Conservation (phyloP, 2,797 vertebrate genomes). For the Oreochromis grahami region DNA sequence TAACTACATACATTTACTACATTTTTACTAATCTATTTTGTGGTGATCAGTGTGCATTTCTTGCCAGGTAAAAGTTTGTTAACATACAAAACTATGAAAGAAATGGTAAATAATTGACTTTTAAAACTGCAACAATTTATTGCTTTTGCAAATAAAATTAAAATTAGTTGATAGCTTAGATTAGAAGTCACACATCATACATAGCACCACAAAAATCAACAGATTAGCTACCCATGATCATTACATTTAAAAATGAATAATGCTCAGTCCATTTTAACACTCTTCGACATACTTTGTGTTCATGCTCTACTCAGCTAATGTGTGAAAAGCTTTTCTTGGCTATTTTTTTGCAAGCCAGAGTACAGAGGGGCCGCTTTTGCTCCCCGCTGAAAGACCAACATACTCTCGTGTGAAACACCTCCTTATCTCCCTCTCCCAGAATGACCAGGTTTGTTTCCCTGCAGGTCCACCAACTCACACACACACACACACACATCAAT, state of each 20-base stretch:
- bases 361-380: slow-evolving; percentile 38
- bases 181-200: neutral
- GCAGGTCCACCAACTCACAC: slow-evolving; percentile 32
- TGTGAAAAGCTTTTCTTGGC: slow-evolving; percentile 40
- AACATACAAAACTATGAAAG: neutral
- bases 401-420: slow-evolving; percentile 48
- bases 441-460: slow-evolving; percentile 66
- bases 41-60: neutral
- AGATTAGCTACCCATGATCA: neutral
- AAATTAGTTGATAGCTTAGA: neutral
- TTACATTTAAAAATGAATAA: neutral
- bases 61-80: neutral
- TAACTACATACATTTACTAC: neutral
- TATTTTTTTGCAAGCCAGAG: slow-evolving; percentile 17
- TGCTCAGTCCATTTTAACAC: neutral
- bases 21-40: neutral
- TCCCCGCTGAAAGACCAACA: slow-evolving; percentile 58
- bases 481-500: neutral
- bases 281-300: neutral
- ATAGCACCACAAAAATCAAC: neutral
- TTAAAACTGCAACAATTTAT: neutral
- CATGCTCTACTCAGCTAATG: slow-evolving; percentile 10
- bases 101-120: neutral
- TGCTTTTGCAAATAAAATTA: neutral
- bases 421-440: slow-evolving; percentile 65